phyloP scores from a whole-genome alignment of 2,888 invertebrate species.

The Sabatieria punctata region DNA sequence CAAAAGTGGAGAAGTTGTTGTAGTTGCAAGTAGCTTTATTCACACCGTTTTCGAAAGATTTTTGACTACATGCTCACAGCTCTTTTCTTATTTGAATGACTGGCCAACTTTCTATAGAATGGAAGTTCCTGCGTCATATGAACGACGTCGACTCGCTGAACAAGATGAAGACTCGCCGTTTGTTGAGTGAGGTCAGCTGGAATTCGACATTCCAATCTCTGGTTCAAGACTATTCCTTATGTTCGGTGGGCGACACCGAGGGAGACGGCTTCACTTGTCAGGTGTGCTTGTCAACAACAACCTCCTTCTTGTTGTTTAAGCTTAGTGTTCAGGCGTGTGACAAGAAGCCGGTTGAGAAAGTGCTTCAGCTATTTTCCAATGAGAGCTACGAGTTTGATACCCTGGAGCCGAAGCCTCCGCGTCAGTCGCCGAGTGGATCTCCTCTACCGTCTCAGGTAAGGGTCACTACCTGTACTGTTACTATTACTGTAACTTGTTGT shows the following conservation, averaged over 20 bases:
- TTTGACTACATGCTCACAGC: too few species aligned
- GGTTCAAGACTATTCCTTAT: slow-evolving; percentile 7
- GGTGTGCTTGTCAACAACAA: neutral
- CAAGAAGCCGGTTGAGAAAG: neutral
- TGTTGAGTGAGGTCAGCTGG: slow-evolving; percentile 3
- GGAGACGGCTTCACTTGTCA: slow-evolving; percentile 6
- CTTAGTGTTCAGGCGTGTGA: slow-evolving; percentile 8
- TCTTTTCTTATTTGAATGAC: too few species aligned
- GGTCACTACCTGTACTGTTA: too few species aligned
- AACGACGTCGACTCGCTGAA: slow-evolving; percentile 9
- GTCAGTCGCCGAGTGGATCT: slow-evolving; percentile 5
- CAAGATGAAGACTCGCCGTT: slow-evolving; percentile 1
- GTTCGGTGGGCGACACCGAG: slow-evolving; percentile 3
- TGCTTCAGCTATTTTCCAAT: slow-evolving; percentile 2
- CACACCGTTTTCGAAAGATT: too few species aligned
- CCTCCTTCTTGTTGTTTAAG: too few species aligned
- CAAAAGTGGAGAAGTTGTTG: too few species aligned
- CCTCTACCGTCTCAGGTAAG: slow-evolving; percentile 7
- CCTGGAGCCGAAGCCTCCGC: slow-evolving; percentile 1
- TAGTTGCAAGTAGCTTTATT: too few species aligned
- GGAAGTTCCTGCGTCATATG: slow-evolving; percentile 3
- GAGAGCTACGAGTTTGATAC: slow-evolving; percentile 2
- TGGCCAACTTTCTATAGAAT: slow-evolving; percentile 5
- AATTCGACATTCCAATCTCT: neutral
- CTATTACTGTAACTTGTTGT: too few species aligned